Evolutionary conservation across 2,888 invertebrate species (phyloP).

Genomic region (Nemoura dubitans): DNA sequence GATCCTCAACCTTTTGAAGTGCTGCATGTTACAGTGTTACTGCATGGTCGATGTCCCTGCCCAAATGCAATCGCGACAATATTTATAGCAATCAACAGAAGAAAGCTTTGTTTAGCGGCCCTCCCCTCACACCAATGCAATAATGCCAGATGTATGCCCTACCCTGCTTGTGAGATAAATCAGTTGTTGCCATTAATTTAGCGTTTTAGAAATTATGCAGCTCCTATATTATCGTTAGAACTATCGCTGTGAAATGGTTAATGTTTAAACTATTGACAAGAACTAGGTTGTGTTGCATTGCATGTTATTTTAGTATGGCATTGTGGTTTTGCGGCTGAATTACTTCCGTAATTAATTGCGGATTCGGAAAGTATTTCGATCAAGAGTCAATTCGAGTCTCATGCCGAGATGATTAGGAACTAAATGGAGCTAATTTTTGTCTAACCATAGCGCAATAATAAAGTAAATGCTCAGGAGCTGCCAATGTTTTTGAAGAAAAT

Average conservation of each 20-base stretch:
- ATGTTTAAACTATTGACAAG: neutral
- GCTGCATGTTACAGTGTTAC: conserved; percentile 39
- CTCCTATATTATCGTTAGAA: neutral
- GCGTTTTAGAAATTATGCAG: neutral
- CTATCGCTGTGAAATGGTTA: neutral
- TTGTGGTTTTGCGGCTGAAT: neutral
- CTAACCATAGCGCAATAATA: conserved; percentile 35
- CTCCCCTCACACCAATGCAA: neutral
- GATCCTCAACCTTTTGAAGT: conserved; percentile 17
- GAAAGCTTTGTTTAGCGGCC: neutral
- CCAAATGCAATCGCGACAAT: neutral
- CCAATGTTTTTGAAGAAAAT: conserved; percentile 29
- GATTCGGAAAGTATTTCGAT: neutral
- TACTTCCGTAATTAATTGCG: neutral
- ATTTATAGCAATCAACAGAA: conserved; percentile 4
- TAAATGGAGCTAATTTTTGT: conserved; percentile 10
- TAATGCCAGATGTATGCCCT: neutral
- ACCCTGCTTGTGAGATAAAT: neutral
- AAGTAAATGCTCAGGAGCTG: conserved; percentile 45
- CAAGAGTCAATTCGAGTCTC: neutral
- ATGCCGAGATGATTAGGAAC: neutral
- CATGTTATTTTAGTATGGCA: neutral
- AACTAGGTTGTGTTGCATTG: neutral
- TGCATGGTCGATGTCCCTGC: conserved; percentile 35
- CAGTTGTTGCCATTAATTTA: neutral